phyloP scores from a whole-genome alignment of 2,888 invertebrate species.

The Glyphotaelius pellucidus region DNA sequence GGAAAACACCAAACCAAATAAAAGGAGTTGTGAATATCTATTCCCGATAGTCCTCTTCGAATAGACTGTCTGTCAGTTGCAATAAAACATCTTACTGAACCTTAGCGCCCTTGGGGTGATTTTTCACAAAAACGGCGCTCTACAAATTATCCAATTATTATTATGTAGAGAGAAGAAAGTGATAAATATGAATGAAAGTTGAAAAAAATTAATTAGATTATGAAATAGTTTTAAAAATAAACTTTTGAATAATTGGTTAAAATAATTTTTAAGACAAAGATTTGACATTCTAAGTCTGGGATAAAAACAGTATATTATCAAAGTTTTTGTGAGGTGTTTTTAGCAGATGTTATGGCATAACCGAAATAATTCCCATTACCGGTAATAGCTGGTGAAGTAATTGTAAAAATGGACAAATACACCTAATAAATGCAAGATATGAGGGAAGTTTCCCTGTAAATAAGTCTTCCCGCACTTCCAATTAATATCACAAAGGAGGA shows the following conservation, averaged over 20 bases:
- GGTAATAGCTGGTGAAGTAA: not conserved
- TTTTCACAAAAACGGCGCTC: no score
- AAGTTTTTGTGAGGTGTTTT: not conserved
- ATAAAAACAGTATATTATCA: no score
- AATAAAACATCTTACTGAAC: not conserved
- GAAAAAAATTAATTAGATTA: no score
- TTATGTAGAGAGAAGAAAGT: no score
- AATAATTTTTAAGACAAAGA: no score
- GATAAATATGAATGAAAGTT: no score
- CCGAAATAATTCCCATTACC: not conserved
- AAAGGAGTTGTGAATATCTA: not conserved
- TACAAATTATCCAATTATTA: no score
- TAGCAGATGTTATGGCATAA: not conserved
- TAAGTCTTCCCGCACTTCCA: constrained; percentile 8
- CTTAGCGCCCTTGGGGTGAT: not conserved
- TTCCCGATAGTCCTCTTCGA: not conserved
- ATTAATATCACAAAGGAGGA: constrained; percentile 17
- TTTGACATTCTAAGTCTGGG: no score
- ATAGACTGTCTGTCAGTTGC: not conserved
- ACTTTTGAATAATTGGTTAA: no score
- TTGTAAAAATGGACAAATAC: not conserved
- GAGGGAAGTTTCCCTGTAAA: constrained; percentile 4
- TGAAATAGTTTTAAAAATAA: no score
- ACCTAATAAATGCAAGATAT: constrained; percentile 23
- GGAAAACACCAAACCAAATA: not conserved